phyloP scores from a whole-genome alignment of 2,888 invertebrate genomes.

The Lycocerus yunnanus region DNA sequence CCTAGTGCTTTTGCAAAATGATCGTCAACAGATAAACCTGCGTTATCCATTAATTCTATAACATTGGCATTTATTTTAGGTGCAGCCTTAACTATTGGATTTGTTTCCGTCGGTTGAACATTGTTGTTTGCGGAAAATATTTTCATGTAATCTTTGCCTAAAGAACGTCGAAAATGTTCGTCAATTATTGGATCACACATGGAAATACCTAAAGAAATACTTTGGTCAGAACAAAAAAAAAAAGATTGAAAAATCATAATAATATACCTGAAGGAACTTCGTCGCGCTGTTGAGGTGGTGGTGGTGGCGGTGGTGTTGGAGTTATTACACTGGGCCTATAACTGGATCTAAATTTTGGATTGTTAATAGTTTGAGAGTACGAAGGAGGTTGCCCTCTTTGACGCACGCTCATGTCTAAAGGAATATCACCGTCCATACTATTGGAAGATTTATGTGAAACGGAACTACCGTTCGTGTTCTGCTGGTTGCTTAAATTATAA shows the following conservation, averaged over 20 bases:
- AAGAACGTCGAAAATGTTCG: constrained; percentile 91
- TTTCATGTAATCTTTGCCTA: constrained; percentile 80
- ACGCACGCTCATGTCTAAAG: constrained; percentile 67
- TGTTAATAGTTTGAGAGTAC: constrained; percentile 59
- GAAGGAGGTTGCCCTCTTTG: constrained; percentile 66
- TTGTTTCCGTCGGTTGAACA: constrained; percentile 43
- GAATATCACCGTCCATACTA: constrained; percentile 55
- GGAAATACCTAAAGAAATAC: constrained; percentile 63
- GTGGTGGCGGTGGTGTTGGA: constrained; percentile 50
- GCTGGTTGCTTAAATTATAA: constrained; percentile 18
- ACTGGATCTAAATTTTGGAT: constrained; percentile 50
- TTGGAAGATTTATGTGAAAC: constrained; percentile 9
- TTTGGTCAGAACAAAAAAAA: neutral
- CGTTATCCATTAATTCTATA: constrained; percentile 62
- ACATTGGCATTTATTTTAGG: constrained; percentile 54
- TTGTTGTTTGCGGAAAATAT: constrained; percentile 66
- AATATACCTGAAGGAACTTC: constrained; percentile 52
- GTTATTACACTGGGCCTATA: constrained; percentile 69
- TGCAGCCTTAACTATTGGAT: constrained; percentile 28
- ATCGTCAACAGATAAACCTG: constrained; percentile 78
- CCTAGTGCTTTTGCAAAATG: constrained; percentile 90
- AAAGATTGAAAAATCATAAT: constrained; percentile 6
- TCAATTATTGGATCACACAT: constrained; percentile 92
- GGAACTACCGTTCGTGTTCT: constrained; percentile 18
- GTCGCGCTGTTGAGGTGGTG: constrained; percentile 43